Conservation (phyloP, 2,888 invertebrate genomes). For the Megamerina dolium region DNA sequence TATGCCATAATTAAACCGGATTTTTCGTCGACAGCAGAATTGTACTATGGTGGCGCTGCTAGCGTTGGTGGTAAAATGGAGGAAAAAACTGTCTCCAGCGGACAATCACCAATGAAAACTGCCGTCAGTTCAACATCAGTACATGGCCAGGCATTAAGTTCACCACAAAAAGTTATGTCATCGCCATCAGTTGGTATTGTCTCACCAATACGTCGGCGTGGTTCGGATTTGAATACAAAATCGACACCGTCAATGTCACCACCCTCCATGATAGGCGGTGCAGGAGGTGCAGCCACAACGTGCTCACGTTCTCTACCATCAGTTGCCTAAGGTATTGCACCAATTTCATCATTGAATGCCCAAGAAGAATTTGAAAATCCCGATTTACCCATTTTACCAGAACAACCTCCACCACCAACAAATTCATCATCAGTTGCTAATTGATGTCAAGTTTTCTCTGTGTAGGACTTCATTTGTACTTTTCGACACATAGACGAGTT, state of each 20-base stretch:
- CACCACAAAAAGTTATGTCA: conserved; percentile 19
- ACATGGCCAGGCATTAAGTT: conserved; percentile 22
- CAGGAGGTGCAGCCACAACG: conserved; percentile 12
- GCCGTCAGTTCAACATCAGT: conserved; percentile 11
- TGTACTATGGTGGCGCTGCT: conserved; percentile 27
- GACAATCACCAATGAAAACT: conserved; percentile 15
- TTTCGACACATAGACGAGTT: too few species aligned
- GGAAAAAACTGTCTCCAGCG: neutral
- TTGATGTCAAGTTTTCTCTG: too few species aligned
- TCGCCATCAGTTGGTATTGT: conserved; percentile 42
- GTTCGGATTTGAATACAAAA: conserved; percentile 27
- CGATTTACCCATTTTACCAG: conserved; percentile 33
- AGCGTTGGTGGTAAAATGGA: conserved; percentile 6
- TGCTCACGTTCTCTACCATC: conserved; percentile 24
- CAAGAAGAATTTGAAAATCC: conserved; percentile 40
- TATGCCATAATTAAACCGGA: conserved; percentile 50
- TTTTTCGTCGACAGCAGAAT: conserved; percentile 29
- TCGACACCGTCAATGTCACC: conserved; percentile 37
- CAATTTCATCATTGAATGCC: conserved; percentile 40
- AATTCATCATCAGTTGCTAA: conserved; percentile 42
- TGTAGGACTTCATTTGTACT: too few species aligned
- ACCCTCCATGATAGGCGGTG: conserved; percentile 23
- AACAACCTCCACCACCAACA: conserved; percentile 36
- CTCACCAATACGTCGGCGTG: conserved; percentile 36
- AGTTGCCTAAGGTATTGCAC: conserved; percentile 38